Evolutionary conservation across 2,797 vertebrate genomes (phyloP), one percentile per base, ranked within the genome.

Genomic region (Urosaurus nigricauda): DNA sequence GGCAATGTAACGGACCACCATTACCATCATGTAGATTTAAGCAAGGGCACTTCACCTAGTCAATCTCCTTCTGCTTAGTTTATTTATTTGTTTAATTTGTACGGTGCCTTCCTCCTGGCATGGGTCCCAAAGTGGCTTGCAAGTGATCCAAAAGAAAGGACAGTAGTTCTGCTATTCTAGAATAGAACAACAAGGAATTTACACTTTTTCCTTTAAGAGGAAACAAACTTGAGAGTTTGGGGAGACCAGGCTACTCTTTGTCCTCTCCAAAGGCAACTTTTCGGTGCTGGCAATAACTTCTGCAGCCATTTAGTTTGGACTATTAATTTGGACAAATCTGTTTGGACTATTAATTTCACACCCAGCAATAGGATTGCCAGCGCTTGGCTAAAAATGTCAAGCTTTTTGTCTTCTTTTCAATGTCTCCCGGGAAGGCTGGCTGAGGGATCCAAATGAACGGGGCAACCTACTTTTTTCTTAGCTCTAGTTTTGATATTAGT

Each of bases 1-100:
- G 11, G 12, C 24, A 63, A 63, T 21, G 5, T 19, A 60, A 60
- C 4, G 21, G 60, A 37, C 9, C 35, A n/a, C 21, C 26, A 35
- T 56, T 43, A 63, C 17, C 40, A 1, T 1, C 37, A 35, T 32
- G 11, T 35, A 3, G 56, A 68, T 60, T 19, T 40, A 6, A 47
- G 5, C 17, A 2, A 3, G 5, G 19, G 7, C 5, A 14, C 4
- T n/a, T 85, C 4, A 16, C 17, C 0, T 56, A 0, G 7, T 29
- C 70, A 24, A 32, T 24, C 12, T 40, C n/a, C 17, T 21, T 60
- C 5, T 21, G 19, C 19, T 60, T 60, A 21, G 19, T 21, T 60
- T 60, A 60, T 21, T 60, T 60, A 60, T 60, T 58, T 17, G 4
- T 58, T 60, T 60, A 21, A 60, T 21, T 60, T 60, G 58, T 60